Evolutionary conservation across 2,113 vertebrate species (phyloP).

Genomic region (Indicator maculatus): DNA sequence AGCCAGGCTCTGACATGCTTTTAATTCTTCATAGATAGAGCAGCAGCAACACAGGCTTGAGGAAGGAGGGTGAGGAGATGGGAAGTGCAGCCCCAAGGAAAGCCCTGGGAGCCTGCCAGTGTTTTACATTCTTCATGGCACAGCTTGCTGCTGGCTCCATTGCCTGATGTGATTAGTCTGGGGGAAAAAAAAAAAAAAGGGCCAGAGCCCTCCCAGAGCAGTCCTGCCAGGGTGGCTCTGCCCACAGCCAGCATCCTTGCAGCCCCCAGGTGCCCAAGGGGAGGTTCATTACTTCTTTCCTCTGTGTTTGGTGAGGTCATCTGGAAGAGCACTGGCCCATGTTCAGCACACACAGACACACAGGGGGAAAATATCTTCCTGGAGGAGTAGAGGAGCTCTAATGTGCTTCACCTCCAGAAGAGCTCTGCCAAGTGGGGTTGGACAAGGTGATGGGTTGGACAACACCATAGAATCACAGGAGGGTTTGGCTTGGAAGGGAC

Average conservation of each 20-base stretch:
- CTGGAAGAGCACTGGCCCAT: not conserved
- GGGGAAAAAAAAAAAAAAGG: not conserved
- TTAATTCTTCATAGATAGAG: not conserved
- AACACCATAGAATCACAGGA: too few species aligned
- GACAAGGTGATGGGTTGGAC: too few species aligned
- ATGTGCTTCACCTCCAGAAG: not conserved
- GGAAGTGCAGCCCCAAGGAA: constrained; percentile 13
- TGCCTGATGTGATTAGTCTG: not conserved
- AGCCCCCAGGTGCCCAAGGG: not conserved
- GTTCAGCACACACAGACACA: not conserved
- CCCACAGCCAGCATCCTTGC: not conserved
- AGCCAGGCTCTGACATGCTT: not conserved
- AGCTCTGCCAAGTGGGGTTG: not conserved
- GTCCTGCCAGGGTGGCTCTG: not conserved
- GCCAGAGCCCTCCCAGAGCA: not conserved
- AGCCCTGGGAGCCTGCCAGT: not conserved
- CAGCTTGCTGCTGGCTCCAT: not conserved
- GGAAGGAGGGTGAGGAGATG: not conserved
- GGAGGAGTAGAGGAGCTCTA: not conserved
- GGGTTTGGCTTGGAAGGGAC: too few species aligned
- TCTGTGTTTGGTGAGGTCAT: not conserved
- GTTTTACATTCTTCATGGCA: not conserved
- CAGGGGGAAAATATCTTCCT: not conserved
- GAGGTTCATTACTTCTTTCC: not conserved
- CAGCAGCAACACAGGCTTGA: not conserved